Conservation (phyloP, 1,140 invertebrate species). For the Philotrypesis tridentata region DNA sequence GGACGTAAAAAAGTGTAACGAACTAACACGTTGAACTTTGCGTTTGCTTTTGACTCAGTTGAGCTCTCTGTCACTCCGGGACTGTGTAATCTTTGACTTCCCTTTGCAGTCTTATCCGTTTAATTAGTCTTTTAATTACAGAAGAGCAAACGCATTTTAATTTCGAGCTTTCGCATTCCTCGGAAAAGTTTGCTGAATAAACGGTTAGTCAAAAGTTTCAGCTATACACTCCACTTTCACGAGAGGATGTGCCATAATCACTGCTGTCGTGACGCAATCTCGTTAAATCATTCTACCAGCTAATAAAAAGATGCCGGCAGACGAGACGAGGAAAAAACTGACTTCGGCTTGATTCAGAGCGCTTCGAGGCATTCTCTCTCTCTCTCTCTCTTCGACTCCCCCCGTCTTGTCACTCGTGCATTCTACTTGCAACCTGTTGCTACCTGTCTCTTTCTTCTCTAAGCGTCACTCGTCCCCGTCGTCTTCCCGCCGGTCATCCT, state of each 20-base stretch:
- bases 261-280: not conserved
- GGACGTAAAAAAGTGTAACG: slow-evolving; percentile 11
- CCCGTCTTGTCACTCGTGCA: slow-evolving; percentile 66
- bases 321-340: slow-evolving; percentile 46
- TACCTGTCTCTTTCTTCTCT: slow-evolving; percentile 63
- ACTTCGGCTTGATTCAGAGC: slow-evolving; percentile 51
- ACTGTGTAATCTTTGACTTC: not conserved
- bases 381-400: slow-evolving; percentile 15
- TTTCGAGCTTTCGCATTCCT: not conserved
- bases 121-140: not conserved
- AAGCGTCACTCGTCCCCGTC: slow-evolving; percentile 49
- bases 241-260: not conserved
- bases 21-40: slow-evolving; percentile 12
- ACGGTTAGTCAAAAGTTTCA: too few relatives aligned
- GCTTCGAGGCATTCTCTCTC: slow-evolving; percentile 58
- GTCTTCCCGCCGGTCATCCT: slow-evolving; percentile 20
- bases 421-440: slow-evolving; percentile 73
- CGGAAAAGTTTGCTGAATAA: not conserved
- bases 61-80: not conserved
- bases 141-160: not conserved
- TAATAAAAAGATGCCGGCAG: slow-evolving; percentile 43
- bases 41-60: not conserved
- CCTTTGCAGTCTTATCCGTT: not conserved
- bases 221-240: too few relatives aligned
- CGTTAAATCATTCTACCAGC: slow-evolving; percentile 36